Percentiles rank a stretch among this genome's conserved stretches.
Evolutionary conservation across 2,797 vertebrate genomes (phyloP).

Genomic region (Centroberyx gerrardi): DNA sequence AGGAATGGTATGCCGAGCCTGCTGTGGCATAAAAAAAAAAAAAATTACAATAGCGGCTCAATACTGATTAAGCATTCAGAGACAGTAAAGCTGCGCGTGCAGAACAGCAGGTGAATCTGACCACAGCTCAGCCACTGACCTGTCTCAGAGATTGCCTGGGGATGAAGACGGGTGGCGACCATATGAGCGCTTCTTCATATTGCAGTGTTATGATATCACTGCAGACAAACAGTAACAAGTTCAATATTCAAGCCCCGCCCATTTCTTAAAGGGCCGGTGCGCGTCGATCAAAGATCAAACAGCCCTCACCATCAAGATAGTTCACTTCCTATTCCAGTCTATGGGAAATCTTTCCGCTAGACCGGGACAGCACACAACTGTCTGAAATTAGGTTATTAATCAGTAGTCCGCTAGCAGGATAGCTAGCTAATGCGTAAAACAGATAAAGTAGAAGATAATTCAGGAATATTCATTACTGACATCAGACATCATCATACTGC

Average conservation of each 20-base stretch:
- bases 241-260: slow-evolving; percentile 70
- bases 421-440: too few relatives aligned
- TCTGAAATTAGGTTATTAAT: too few relatives aligned
- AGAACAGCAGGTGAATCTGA: not conserved
- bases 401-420: too few relatives aligned
- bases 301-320: slow-evolving; percentile 42
- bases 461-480: too few relatives aligned
- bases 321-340: not conserved
- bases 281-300: not conserved
- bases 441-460: too few relatives aligned
- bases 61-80: not conserved
- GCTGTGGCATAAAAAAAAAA: slow-evolving; percentile 12
- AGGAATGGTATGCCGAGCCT: slow-evolving; percentile 47
- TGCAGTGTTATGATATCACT: slow-evolving; percentile 81
- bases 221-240: slow-evolving; percentile 70
- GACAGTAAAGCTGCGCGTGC: not conserved
- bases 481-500: too few relatives aligned
- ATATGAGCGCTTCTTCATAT: slow-evolving; percentile 66
- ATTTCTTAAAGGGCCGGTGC: slow-evolving; percentile 21
- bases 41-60: slow-evolving; percentile 18
- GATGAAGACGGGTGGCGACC: slow-evolving; percentile 55
- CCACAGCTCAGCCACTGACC: slow-evolving; percentile 64
- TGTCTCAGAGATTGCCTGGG: slow-evolving; percentile 39
- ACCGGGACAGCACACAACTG: too few relatives aligned
- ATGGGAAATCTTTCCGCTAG: too few relatives aligned